These are phyloP conservation scores for Drosophila jambulina DNA, from an alignment of 1,140 invertebrate genomes.

Conservation along the genomic window DNA sequence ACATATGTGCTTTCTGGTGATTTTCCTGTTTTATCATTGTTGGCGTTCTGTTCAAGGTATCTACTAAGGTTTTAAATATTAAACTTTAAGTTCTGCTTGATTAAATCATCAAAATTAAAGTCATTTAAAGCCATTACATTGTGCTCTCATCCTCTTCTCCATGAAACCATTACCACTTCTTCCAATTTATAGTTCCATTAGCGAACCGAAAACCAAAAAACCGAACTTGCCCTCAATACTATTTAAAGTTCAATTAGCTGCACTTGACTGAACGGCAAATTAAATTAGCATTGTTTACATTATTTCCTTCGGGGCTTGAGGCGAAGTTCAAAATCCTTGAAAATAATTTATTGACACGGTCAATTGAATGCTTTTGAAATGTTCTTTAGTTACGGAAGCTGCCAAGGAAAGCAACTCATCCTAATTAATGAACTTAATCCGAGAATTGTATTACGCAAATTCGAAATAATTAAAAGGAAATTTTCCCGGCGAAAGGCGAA, in stretches of 20 bases:
- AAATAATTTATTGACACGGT: slow-evolving; percentile 63
- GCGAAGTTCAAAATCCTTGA: slow-evolving; percentile 15
- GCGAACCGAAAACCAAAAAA: slow-evolving; percentile 9
- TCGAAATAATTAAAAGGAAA: slow-evolving; percentile 59
- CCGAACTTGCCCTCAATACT: slow-evolving; percentile 17
- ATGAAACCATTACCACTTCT: slow-evolving; percentile 9
- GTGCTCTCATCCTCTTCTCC: background rate
- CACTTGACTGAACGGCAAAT: slow-evolving; percentile 66
- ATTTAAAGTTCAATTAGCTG: slow-evolving; percentile 61
- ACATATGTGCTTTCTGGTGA: slow-evolving; percentile 12
- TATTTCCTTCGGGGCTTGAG: slow-evolving; percentile 9
- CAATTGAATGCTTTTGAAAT: slow-evolving; percentile 55
- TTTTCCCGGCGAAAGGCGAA: slow-evolving; percentile 21
- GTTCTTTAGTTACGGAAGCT: slow-evolving; percentile 49
- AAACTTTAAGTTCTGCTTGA: background rate
- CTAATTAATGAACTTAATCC: slow-evolving; percentile 72
- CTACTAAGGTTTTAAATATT: background rate
- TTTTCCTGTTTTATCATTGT: background rate
- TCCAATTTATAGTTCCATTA: slow-evolving; percentile 20
- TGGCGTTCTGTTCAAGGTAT: background rate
- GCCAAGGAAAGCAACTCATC: slow-evolving; percentile 11
- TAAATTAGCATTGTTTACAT: slow-evolving; percentile 65
- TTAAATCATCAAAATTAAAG: background rate
- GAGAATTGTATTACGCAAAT: slow-evolving; percentile 60
- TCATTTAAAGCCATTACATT: background rate